phyloP scores from a whole-genome alignment of 2,797 vertebrate genomes.

The Botia kubotai region DNA sequence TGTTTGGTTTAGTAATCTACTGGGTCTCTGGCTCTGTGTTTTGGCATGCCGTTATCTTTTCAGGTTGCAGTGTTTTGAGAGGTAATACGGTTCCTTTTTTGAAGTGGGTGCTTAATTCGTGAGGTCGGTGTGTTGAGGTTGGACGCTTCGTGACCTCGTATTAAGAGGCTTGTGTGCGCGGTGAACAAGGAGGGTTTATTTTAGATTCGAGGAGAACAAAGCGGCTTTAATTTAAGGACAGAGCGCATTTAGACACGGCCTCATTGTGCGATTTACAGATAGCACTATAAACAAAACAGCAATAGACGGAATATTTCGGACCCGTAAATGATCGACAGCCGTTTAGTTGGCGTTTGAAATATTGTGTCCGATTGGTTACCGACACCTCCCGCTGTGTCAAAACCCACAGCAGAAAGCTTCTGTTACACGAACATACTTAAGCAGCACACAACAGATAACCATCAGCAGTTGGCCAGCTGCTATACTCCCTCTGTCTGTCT shows the following conservation, averaged over 20 bases:
- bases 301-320: slow-evolving; percentile 23
- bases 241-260: slow-evolving; percentile 33
- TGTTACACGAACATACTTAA: slow-evolving; percentile 39
- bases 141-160: slow-evolving; percentile 48
- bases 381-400: slow-evolving; percentile 40
- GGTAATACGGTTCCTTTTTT: slow-evolving; percentile 48
- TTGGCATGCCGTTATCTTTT: slow-evolving; percentile 53
- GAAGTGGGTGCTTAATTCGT: slow-evolving; percentile 51
- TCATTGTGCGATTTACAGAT: slow-evolving; percentile 43
- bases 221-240: slow-evolving; percentile 27
- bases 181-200: slow-evolving; percentile 10
- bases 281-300: slow-evolving; percentile 27
- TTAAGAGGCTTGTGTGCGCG: slow-evolving; percentile 46
- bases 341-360: slow-evolving; percentile 41
- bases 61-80: slow-evolving; percentile 51
- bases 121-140: slow-evolving; percentile 41
- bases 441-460: slow-evolving; percentile 49
- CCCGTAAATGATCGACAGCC: slow-evolving; percentile 47
- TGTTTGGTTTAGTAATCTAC: slow-evolving; percentile 53
- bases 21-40: slow-evolving; percentile 40
- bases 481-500: slow-evolving; percentile 48
- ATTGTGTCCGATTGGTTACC: slow-evolving; percentile 40
- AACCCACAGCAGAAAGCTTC: slow-evolving; percentile 47
- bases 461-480: slow-evolving; percentile 47
- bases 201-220: slow-evolving; percentile 37